Percentiles rank a stretch among this genome's conserved stretches.
These are phyloP conservation scores for Cryptocephalus moraei DNA, from an alignment of 2,888 invertebrate species.

Conservation along the genomic window DNA sequence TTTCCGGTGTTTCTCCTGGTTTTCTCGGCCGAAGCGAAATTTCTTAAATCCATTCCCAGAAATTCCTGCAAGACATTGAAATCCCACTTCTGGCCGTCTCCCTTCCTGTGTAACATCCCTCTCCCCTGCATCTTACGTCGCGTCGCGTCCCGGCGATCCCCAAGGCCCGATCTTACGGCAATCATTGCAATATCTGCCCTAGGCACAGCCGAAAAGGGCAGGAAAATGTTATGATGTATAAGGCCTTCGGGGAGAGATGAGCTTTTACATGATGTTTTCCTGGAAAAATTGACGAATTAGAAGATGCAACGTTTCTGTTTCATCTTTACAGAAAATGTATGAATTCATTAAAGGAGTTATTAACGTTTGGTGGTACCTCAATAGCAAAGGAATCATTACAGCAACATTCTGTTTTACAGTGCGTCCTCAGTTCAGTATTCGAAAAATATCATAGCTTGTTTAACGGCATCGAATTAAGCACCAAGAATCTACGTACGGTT, in stretches of 20 bases:
- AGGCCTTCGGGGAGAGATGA: slow-evolving; percentile 4
- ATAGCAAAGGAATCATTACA: too few relatives aligned
- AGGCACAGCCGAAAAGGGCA: slow-evolving; percentile 6
- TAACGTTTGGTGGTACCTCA: too few relatives aligned
- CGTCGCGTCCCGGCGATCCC: slow-evolving; percentile 24
- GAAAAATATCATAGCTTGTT: too few relatives aligned
- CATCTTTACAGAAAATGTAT: background rate
- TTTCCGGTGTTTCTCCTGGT: too few relatives aligned
- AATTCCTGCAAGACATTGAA: background rate
- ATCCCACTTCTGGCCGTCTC: slow-evolving; percentile 13
- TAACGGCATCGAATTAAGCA: too few relatives aligned
- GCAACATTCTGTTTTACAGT: too few relatives aligned
- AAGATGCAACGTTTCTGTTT: background rate
- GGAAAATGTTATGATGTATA: slow-evolving; percentile 14
- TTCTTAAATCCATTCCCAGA: too few relatives aligned
- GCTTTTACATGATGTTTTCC: background rate
- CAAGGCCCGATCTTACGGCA: slow-evolving; percentile 33
- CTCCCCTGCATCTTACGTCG: slow-evolving; percentile 5
- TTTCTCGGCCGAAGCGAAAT: too few relatives aligned
- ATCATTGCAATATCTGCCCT: slow-evolving; percentile 23
- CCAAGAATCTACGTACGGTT: too few relatives aligned
- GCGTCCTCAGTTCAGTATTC: too few relatives aligned
- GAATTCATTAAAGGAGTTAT: too few relatives aligned
- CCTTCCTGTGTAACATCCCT: background rate
- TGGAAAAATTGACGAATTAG: too few relatives aligned